phyloP scores from a whole-genome alignment of 2,888 invertebrate genomes.

The Trichopoda pennipes region DNA sequence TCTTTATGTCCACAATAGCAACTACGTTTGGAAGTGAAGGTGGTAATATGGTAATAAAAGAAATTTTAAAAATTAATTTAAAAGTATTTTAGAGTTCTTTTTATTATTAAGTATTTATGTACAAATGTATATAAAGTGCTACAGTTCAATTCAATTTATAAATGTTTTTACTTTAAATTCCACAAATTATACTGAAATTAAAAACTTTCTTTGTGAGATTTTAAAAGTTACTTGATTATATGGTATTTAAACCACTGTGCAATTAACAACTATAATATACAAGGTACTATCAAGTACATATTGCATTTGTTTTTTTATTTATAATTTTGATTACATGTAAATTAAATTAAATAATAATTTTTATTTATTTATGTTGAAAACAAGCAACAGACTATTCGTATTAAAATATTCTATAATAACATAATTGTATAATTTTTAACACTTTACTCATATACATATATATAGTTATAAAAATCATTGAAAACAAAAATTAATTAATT shows the following conservation, averaged over 20 bases:
- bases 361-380: neutral
- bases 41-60: no score
- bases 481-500: conserved; percentile 3
- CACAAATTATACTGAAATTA: no score
- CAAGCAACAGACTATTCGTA: conserved; percentile 28
- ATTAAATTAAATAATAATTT: conserved; percentile 10
- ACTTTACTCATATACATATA: conserved; percentile 21
- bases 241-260: conserved; percentile 23
- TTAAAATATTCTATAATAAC: conserved; percentile 16
- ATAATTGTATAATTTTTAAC: conserved; percentile 19
- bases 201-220: no score
- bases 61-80: no score
- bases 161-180: no score
- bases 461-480: conserved; percentile 22
- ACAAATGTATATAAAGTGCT: no score
- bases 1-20: no score
- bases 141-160: no score
- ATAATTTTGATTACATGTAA: neutral
- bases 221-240: conserved; percentile 23
- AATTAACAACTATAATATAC: conserved; percentile 3
- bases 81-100: no score
- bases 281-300: no score
- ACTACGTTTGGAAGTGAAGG: no score
- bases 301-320: neutral
- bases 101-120: no score